Evolutionary conservation across 2,797 vertebrate species (phyloP).

Genomic region (Chaunax sp.): DNA sequence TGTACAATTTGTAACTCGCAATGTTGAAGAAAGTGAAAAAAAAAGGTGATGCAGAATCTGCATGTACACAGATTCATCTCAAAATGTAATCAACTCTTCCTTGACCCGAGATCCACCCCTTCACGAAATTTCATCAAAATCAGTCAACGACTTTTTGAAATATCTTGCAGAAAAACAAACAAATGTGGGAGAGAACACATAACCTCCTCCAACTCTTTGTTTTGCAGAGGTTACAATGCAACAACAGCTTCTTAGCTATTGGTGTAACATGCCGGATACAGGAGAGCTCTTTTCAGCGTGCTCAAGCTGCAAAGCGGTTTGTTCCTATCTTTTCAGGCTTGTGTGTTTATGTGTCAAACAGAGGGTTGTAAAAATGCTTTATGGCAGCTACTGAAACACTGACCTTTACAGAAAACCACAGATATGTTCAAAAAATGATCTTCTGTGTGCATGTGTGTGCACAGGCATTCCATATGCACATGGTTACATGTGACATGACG

Average conservation of each 20-base stretch:
- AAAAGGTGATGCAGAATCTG: too few species aligned
- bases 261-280: constrained; percentile 1
- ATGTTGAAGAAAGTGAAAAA: too few species aligned
- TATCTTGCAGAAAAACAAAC: too few species aligned
- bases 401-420: constrained; percentile 73
- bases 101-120: too few species aligned
- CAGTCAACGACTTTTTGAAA: too few species aligned
- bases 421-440: constrained; percentile 65
- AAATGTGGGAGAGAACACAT: too few species aligned
- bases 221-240: neutral
- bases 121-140: too few species aligned
- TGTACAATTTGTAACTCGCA: too few species aligned
- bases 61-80: too few species aligned
- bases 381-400: constrained; percentile 59
- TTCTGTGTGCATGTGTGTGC: constrained; percentile 31
- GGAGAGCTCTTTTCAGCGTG: constrained; percentile 7
- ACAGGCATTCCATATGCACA: constrained; percentile 8
- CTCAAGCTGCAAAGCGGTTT: constrained; percentile 17
- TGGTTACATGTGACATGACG: constrained; percentile 55
- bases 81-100: too few species aligned
- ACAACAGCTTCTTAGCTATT: constrained; percentile 1
- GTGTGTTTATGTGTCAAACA: constrained; percentile 55
- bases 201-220: neutral
- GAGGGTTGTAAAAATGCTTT: constrained; percentile 68
- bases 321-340: constrained; percentile 31